These are phyloP conservation scores for Drosophila bocki DNA, from an alignment of 1,140 invertebrate genomes.

Conservation along the genomic window DNA sequence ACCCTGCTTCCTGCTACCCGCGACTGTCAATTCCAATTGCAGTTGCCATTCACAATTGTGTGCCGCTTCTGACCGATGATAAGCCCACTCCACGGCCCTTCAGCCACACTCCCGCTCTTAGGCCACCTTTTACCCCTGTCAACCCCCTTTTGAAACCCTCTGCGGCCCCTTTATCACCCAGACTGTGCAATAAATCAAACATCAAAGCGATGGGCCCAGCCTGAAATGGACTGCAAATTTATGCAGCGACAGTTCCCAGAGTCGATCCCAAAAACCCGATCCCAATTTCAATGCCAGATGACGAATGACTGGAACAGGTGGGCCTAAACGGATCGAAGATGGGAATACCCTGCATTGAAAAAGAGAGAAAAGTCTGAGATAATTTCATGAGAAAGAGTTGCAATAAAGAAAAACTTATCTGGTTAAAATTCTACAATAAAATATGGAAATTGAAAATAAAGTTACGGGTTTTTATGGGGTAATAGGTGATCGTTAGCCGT, in stretches of 20 bases:
- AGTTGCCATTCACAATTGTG: conserved; percentile 44
- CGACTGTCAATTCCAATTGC: conserved; percentile 42
- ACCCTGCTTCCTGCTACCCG: background rate
- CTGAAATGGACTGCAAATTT: conserved; percentile 61
- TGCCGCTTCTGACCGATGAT: conserved; percentile 26
- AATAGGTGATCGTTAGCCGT: too few relatives aligned
- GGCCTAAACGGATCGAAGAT: background rate
- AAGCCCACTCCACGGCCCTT: conserved; percentile 19
- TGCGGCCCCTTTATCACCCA: background rate
- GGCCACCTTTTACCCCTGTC: too few relatives aligned
- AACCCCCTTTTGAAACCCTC: too few relatives aligned
- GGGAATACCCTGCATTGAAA: background rate
- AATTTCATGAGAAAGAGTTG: too few relatives aligned
- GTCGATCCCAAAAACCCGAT: conserved; percentile 29
- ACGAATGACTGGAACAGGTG: background rate
- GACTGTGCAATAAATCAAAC: conserved; percentile 59
- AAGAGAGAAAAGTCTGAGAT: background rate
- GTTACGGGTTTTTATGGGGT: too few relatives aligned
- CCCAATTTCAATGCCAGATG: conserved; percentile 32
- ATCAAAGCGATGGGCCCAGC: conserved; percentile 52
- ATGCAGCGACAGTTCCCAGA: conserved; percentile 54
- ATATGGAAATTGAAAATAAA: too few relatives aligned
- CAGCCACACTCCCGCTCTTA: background rate
- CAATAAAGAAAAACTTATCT: background rate
- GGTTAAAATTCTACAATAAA: too few relatives aligned